Base-by-base conservation (phyloP, 2,113 vertebrate species). In the Dromaius novaehollandiae region DNA sequence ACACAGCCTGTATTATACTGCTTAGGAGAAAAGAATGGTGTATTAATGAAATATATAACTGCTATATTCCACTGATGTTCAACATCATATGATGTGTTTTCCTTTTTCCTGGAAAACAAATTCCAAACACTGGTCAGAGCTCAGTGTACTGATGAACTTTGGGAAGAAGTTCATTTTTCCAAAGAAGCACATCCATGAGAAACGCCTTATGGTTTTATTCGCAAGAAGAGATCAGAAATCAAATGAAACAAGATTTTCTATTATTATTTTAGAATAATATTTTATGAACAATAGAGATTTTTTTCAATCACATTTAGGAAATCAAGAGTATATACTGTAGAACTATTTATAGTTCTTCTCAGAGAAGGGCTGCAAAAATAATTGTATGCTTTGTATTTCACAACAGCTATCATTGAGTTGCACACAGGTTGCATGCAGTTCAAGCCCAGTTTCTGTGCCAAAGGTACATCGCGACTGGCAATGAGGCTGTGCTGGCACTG, bases 21-120 rank as follows among this genome's bases (percentile, higher is more conserved):
- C 46, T 89, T 78, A 81, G 50, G 21, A 94, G 63, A 95, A 96
- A 94, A 96, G 19, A 93, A 86, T 30, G 64, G 4, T 76, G 9
- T 78, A 71, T 93, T 94, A 87, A 74, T 53, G 61, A 60, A 86
- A 65, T 58, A 61, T 3, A 70, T 19, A 95, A 94, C 53, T 58
- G 46, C 4, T 83, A 58, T 86, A 74, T 69, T 95, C 74, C 63
- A 66, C 34, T 95, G 65, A 46, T 86, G 85, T 78, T 46, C 40
- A 90, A 21, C 19, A 91, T 60, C 38, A 36, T 71, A 38, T 14
- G 8, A 79, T 61, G 8, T 18, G 55, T 56, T 90, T 86, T 90
- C 22, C 4, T 89, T 91, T 93, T 90, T 94, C 44, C 81, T 89
- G 64, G 70, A 21, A 90, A 94, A 77, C 30, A 95, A 91, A 92